Conservation (phyloP, 2,113 vertebrate species). For the Cichladusa arquata region DNA sequence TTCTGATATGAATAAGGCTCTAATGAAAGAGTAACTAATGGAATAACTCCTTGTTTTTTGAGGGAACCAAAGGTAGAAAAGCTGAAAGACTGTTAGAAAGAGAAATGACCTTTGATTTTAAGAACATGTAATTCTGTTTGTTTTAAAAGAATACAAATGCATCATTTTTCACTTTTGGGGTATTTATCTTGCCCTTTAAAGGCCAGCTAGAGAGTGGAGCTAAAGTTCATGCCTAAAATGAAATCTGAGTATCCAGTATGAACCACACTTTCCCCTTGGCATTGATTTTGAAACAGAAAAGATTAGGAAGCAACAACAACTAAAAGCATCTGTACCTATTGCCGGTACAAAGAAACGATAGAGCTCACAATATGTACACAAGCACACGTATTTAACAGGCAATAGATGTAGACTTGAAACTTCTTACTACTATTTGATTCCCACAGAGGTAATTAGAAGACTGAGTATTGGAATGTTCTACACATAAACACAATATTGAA, state of each 20-base stretch:
- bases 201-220: constrained; percentile 13
- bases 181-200: constrained; percentile 61
- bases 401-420: neutral
- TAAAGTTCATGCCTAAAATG: constrained; percentile 43
- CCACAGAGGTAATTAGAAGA: neutral
- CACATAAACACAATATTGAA: neutral
- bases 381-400: neutral
- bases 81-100: neutral
- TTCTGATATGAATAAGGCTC: neutral
- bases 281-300: constrained; percentile 16
- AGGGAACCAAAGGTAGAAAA: neutral
- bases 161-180: constrained; percentile 40
- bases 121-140: constrained; percentile 1
- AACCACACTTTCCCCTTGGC: neutral
- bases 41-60: neutral
- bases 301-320: neutral
- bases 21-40: neutral
- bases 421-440: neutral
- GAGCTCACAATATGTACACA: neutral
- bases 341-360: neutral
- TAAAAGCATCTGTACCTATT: neutral
- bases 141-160: constrained; percentile 40
- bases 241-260: neutral
- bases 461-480: neutral
- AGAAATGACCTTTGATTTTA: constrained; percentile 33